A percentile compares a stretch with the other conserved stretches of the same genome.
Conservation (phyloP, 2,113 vertebrate genomes). For the Pachyramphus minor region DNA sequence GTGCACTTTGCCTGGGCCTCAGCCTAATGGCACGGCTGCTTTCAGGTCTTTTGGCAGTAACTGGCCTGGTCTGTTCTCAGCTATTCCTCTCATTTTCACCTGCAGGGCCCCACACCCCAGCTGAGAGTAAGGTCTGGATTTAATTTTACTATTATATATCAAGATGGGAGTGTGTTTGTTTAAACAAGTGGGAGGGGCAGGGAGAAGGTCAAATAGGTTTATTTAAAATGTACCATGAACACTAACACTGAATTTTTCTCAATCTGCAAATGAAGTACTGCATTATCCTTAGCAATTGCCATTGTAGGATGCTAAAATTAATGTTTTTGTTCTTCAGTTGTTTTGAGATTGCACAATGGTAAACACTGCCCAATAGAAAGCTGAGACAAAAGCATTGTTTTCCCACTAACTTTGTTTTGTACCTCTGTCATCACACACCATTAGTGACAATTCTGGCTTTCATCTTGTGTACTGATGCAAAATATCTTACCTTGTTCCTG, state of each 20-base stretch:
- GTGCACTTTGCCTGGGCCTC: fast-evolving
- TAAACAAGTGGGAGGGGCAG: not conserved
- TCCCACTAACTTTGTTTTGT: not conserved
- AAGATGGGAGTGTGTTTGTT: not conserved
- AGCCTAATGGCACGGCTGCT: fast-evolving
- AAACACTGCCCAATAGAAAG: not conserved
- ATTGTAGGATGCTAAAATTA: not conserved
- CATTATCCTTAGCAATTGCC: not conserved
- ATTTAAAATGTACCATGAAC: not conserved
- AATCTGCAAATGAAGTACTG: not conserved
- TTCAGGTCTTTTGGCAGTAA: not conserved
- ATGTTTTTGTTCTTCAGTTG: not conserved
- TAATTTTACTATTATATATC: not conserved
- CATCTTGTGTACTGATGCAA: not conserved
- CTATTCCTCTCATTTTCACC: not conserved
- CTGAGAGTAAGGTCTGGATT: not conserved
- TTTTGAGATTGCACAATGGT: not conserved
- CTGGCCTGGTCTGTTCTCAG: no score
- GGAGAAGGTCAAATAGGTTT: not conserved
- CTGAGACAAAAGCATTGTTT: not conserved
- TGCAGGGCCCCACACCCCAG: fast-evolving
- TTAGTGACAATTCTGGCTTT: not conserved
- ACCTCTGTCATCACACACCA: not conserved
- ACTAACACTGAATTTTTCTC: not conserved
- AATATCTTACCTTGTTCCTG: not conserved